These are phyloP conservation scores for Macrocentrus cingulum DNA, from an alignment of 1,140 invertebrate genomes.

Conservation along the genomic window DNA sequence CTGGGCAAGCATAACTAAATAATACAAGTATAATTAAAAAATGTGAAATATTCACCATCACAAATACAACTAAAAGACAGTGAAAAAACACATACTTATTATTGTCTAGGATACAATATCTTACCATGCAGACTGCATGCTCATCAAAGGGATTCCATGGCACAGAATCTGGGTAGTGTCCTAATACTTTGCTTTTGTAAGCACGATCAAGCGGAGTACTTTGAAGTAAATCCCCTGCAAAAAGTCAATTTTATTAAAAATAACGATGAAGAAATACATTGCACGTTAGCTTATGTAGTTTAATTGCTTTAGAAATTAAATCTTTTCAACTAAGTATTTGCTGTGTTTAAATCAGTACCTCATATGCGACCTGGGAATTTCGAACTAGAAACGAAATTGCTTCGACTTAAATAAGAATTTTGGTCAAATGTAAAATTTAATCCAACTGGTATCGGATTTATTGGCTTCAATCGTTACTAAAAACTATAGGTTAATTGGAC, in stretches of 20 bases:
- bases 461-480: conserved; percentile 1
- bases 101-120: no score
- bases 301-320: neutral
- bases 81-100: no score
- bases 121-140: conserved; percentile 92
- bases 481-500: neutral
- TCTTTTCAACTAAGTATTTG: no score
- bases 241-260: conserved; percentile 13
- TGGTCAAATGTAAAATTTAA: neutral
- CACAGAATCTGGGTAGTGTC: conserved; percentile 92
- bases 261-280: neutral
- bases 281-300: neutral
- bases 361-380: no score
- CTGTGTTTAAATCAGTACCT: no score
- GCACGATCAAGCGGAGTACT: conserved; percentile 89
- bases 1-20: conserved; percentile 86
- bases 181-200: conserved; percentile 91
- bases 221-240: conserved; percentile 79
- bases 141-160: conserved; percentile 91
- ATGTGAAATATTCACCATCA: no score
- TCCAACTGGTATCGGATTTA: neutral
- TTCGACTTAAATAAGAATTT: neutral
- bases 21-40: conserved; percentile 44
- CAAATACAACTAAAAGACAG: no score
- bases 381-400: no score